A percentile compares a stretch with the other conserved stretches of the same genome.
Evolutionary conservation across 2,888 invertebrate genomes (phyloP).

Genomic region (Ptychoptera albimana): DNA sequence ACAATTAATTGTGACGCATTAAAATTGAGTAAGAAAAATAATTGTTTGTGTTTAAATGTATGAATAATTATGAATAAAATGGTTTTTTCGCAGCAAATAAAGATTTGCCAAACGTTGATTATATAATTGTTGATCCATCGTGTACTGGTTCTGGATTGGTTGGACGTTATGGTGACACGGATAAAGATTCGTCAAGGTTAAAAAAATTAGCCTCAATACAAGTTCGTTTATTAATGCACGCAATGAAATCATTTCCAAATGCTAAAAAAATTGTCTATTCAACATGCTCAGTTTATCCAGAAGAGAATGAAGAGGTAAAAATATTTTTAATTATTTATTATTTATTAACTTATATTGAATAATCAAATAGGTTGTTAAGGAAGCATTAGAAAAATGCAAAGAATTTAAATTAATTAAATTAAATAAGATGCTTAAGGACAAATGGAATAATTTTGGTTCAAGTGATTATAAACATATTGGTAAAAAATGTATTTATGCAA

Average conservation of each 20-base stretch:
- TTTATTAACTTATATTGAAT: constrained; percentile 4
- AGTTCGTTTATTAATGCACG: constrained; percentile 68
- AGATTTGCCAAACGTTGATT: constrained; percentile 56
- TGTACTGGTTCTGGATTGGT: constrained; percentile 85
- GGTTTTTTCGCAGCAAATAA: constrained; percentile 18
- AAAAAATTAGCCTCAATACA: constrained; percentile 60
- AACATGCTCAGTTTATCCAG: constrained; percentile 79
- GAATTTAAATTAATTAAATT: constrained; percentile 47
- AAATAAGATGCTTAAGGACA: constrained; percentile 39
- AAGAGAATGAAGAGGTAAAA: constrained; percentile 82
- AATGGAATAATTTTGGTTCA: constrained; percentile 55
- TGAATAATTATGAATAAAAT: neutral
- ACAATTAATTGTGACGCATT: constrained; percentile 57
- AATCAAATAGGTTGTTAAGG: constrained; percentile 39
- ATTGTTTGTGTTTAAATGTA: neutral
- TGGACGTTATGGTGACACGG: constrained; percentile 33
- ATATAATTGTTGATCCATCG: constrained; percentile 90
- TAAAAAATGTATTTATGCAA: constrained; percentile 61
- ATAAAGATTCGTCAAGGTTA: constrained; percentile 38
- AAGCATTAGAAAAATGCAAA: constrained; percentile 22
- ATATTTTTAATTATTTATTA: constrained; percentile 41
- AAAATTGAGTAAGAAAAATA: constrained; percentile 33
- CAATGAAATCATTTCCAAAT: constrained; percentile 66
- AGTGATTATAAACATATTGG: constrained; percentile 48
- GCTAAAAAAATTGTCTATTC: constrained; percentile 85